Evolutionary conservation across 2,113 vertebrate species (phyloP), one percentile per base, ranked within the genome.

Genomic region (Globicephala melas): DNA sequence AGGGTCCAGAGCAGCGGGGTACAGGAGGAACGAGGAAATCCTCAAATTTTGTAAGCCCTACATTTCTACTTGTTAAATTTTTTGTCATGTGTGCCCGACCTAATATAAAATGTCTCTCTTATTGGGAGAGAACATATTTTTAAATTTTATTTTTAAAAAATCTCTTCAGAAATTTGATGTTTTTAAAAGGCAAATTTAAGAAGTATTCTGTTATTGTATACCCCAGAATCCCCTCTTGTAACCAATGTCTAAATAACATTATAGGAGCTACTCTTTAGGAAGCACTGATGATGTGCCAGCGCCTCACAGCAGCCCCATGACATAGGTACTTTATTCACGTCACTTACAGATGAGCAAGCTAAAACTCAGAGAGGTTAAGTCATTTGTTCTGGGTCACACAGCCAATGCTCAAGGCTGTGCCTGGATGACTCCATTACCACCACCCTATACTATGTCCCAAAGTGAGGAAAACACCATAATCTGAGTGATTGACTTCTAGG

Each of bases 1-100:
- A 31, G 3, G 12, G 21, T 8, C 3, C 38, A 20, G 53, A 20
- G 50, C 3, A 10, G 7, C 0, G 0, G 33, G 13, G 25, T 14
- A 12, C 1, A 4, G 70, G 11, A 58, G 17, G 20, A 31, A 2
- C 0, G 4, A 15, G 10, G 44, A 36, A 44, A 31, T 8, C 76
- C 31, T 63, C 2, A 0, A 7, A 21, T 33, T n/a, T 67, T 33
- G 28, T n/a, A 77, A 91, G 21, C 53, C 81, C 58, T 79, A 47
- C 63, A 67, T 67, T 85, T 38, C 36, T 71, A 2, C 58, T 55
- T 73, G 44, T 62, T 86, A 15, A 65, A 41, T 21, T 55, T 26
- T 68, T 44, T 62, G 80, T 50, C 14, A 25, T 18, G 33, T 50
- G 11, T 71, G 8, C 21, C 84, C 44, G 58, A 71, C 26, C 13